Percentiles rank a stretch among this genome's conserved stretches.
Conservation (phyloP, 2,113 vertebrate species). For the Bungarus multicinctus region DNA sequence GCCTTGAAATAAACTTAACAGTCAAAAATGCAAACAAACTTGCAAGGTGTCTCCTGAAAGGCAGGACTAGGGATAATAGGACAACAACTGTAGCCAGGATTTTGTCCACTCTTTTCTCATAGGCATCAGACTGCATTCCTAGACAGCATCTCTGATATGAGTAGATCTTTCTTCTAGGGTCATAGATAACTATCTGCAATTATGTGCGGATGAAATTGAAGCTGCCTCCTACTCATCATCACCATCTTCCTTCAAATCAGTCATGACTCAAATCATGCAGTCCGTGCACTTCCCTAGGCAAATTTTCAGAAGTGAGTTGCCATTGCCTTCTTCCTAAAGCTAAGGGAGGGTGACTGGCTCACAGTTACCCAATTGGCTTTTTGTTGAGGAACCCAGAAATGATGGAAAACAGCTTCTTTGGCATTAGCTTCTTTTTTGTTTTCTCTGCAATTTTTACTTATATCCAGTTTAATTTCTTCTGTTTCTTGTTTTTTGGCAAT, state of each 20-base stretch:
- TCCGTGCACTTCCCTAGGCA: not conserved
- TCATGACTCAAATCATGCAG: not conserved
- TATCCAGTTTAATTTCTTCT: no score
- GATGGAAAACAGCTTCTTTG: not conserved
- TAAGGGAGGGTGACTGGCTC: no score
- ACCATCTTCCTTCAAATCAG: not conserved
- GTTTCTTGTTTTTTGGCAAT: no score
- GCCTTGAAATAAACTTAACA: not conserved
- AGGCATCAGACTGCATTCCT: no score
- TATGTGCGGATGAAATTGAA: not conserved
- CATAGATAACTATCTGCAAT: not conserved
- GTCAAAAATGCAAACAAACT: not conserved
- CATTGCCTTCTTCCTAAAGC: not conserved
- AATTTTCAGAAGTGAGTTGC: not conserved
- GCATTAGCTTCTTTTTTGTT: no score
- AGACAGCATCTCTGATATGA: no score
- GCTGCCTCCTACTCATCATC: no score
- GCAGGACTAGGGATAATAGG: not conserved
- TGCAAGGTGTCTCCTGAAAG: not conserved
- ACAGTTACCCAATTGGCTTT: no score
- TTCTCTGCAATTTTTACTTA: no score
- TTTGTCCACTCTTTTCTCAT: no score
- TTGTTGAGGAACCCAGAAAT: not conserved
- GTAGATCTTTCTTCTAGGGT: not conserved
- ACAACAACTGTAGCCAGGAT: no score